Evolutionary conservation across 2,113 vertebrate species (phyloP).

Genomic region (Petroica traversi): DNA sequence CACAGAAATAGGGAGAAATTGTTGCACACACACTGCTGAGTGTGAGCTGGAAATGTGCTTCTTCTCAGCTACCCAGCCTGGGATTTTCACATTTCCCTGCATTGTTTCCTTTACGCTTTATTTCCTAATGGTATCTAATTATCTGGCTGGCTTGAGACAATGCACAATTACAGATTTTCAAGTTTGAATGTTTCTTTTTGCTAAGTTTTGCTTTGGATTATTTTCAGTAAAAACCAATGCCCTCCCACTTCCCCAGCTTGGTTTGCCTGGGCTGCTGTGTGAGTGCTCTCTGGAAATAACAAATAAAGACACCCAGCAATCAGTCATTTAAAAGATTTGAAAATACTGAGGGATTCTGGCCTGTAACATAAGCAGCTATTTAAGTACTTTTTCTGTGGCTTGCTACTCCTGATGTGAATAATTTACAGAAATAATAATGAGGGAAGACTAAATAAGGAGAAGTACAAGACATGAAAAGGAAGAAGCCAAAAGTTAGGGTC

Average conservation of each 20-base stretch:
- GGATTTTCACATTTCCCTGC: background rate
- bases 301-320: background rate
- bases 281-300: background rate
- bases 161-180: background rate
- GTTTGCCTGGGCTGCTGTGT: background rate
- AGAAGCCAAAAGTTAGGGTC: background rate
- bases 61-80: background rate
- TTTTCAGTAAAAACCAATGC: background rate
- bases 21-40: background rate
- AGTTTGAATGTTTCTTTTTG: background rate
- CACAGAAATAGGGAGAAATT: background rate
- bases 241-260: background rate
- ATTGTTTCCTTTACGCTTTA: background rate
- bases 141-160: background rate
- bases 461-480: background rate
- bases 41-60: background rate
- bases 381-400: background rate
- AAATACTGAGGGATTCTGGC: background rate
- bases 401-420: background rate
- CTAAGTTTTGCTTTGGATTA: background rate
- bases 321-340: background rate
- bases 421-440: slow-evolving; percentile 30
- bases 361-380: background rate
- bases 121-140: background rate
- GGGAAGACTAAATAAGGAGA: slow-evolving; percentile 16